Evolutionary conservation across 2,888 invertebrate species (phyloP), one percentile per base, ranked within the genome.

Genomic region (Tryphoninae sp.): DNA sequence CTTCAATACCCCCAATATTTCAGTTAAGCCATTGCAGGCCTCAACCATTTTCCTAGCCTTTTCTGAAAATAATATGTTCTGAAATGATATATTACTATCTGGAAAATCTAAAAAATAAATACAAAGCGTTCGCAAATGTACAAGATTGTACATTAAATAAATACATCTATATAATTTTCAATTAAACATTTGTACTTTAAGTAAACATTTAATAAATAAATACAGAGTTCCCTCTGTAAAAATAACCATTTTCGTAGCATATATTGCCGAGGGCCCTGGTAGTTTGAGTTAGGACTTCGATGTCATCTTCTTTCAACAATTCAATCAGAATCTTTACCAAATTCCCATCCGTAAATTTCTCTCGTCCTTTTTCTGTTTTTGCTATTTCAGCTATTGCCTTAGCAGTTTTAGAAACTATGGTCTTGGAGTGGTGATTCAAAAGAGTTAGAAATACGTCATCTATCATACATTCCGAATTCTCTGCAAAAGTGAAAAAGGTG

Each of bases 211-310:
- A 33, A 33, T 33, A 7, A 33, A 33, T 33, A 49, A 67, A 33
- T 76, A 55, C 2, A 65, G 7, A 11, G 26, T n/a, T 51, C 16
- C 7, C n/a, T 51, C 51, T 51, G 13, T 51, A 58, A 8, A 49
- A 71, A 71, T 73, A 93, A 93, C 97, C 96, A 92, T 97, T 97
- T 89, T 97, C 96, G 91, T 96, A 98, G 90, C 97, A 97, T 89
- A 98, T 95, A 92, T 98, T 98, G 51, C 97, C 98, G 23, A 98
- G 93, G 2, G 97, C 96, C 87, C 98, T 94, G 86, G 96, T 96
- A 55, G 95, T 94, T 89, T 98, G 96, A 85, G 95, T 95, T 8
- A 95, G 92, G 71, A 95, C 90, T 83, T 95, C 94, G 81, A 93
- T 89, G 80, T 92, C 92, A 11, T 94, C 92, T 2, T 82, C 83